Evolutionary conservation across 2,797 vertebrate genomes (phyloP), one percentile per base, ranked within the genome.

Genomic region (Pachyuromys duprasi): DNA sequence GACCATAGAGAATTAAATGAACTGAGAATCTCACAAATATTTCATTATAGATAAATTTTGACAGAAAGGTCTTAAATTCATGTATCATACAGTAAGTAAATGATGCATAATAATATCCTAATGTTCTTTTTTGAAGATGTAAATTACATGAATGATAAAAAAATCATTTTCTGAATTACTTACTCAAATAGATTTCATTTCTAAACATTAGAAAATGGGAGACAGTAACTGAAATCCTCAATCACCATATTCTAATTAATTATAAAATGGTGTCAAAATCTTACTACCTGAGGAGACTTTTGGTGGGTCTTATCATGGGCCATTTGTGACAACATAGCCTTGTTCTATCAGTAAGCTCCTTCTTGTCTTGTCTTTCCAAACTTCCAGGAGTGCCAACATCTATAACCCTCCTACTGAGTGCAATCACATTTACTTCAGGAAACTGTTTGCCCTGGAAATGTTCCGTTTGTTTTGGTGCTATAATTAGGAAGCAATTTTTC

Each of bases 391-490:
- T 95, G 13, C 87, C 93, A 95, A 87, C 28, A 69, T 81, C 81
- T 60, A 6, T 31, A 15, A n/a, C 39, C 26, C 20, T 75, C 96
- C 91, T 69, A 42, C 55, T 81, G 70, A 90, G 55, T 79, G 94
- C 93, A 97, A 91, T 78, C 63, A 81, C 3, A 36, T 79, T 92
- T 69, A 74, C 93, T 86, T 79, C 86, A 92, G 90, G 79, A 95
- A 95, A 83, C 55, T 87, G 82, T 94, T 95, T 89, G 82, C 96
- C 93, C 93, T 91, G 80, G 31, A 87, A 96, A 79, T 55, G 3
- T 86, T 90, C 3, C 20, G 63, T 72, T 89, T 94, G 55, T 82
- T 91, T 18, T 28, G 72, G 18, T 94, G 36, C 69, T 96, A 74
- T 45, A 89, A 92, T 89, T n/a, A 9, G 3, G 81, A 95, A 92